Percentiles rank a stretch among this genome's conserved stretches.
Evolutionary conservation across 2,113 vertebrate genomes (phyloP).

Genomic region (Strix uralensis): DNA sequence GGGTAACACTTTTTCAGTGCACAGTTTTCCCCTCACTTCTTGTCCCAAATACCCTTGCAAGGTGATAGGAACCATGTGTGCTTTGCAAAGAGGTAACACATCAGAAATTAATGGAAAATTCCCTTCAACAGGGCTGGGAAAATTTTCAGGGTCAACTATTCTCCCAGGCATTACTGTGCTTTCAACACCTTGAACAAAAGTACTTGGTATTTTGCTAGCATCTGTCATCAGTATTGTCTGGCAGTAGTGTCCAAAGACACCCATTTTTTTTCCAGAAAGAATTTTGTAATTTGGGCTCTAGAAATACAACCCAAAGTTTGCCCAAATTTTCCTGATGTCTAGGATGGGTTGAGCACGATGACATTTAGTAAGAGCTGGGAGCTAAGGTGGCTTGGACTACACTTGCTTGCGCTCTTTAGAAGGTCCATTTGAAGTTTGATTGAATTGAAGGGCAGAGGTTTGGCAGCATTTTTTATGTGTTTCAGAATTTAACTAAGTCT

Average conservation of each 20-base stretch:
- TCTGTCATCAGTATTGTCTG: neutral
- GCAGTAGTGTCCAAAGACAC: neutral
- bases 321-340: neutral
- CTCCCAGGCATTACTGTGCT: neutral
- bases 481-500: neutral
- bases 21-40: neutral
- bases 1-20: neutral
- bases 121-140: neutral
- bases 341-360: neutral
- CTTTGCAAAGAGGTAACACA: neutral
- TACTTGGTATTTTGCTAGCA: neutral
- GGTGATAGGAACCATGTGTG: neutral
- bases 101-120: neutral
- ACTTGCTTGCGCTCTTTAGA: neutral
- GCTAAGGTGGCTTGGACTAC: neutral
- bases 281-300: neutral
- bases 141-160: neutral
- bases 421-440: neutral
- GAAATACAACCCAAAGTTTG: neutral
- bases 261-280: neutral
- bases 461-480: neutral
- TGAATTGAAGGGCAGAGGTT: neutral
- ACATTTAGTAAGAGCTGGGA: neutral
- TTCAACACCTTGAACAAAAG: neutral
- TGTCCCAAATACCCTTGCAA: neutral